Conservation (phyloP, 2,797 vertebrate genomes). For the Echeneis naucrates region DNA sequence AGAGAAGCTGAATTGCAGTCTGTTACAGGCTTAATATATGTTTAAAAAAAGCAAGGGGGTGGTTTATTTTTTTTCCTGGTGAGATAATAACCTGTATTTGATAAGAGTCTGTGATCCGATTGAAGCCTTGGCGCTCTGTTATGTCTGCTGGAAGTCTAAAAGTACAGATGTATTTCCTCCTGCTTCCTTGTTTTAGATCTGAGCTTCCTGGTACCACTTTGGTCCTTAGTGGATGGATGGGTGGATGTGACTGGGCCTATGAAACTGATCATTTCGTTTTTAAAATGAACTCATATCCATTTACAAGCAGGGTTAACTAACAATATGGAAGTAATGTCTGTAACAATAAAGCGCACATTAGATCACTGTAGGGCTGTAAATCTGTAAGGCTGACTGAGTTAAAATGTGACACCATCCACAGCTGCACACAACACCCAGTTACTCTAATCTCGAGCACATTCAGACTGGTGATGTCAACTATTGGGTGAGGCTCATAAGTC, state of each 20-base stretch:
- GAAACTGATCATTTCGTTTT: background rate
- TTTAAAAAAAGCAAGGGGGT: background rate
- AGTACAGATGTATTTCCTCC: constrained; percentile 64
- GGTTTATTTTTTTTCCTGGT: constrained; percentile 41
- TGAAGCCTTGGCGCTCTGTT: constrained; percentile 66
- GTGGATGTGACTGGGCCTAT: background rate
- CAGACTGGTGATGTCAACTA: background rate
- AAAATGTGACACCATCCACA: background rate
- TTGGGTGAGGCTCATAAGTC: constrained; percentile 9
- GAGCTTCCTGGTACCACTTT: constrained; percentile 67
- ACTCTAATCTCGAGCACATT: background rate
- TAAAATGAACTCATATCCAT: background rate
- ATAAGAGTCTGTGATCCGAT: constrained; percentile 59
- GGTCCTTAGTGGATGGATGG: constrained; percentile 20
- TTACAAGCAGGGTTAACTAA: background rate
- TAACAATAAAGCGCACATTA: background rate
- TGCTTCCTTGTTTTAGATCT: constrained; percentile 75
- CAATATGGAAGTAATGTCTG: background rate
- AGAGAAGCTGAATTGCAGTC: too few species aligned
- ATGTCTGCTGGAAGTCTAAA: constrained; percentile 60
- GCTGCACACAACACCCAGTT: background rate
- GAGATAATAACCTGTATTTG: constrained; percentile 62
- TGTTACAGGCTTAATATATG: too few species aligned
- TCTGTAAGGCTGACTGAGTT: background rate
- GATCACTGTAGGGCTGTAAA: background rate